Conservation (phyloP, 1,140 invertebrate species). For the Leptoteleia sp. region DNA sequence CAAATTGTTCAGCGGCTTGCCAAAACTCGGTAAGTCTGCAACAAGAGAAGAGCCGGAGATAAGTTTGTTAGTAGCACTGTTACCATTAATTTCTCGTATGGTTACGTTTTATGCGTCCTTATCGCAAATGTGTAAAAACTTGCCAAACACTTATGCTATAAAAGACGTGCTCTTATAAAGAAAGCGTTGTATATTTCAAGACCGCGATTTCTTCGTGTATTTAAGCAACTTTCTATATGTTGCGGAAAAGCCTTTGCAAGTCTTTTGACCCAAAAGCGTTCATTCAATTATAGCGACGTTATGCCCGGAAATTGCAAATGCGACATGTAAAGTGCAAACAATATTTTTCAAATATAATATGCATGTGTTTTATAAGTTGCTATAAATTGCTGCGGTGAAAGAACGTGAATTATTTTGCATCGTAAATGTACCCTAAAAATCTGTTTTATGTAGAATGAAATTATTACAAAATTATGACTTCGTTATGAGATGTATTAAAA, state of each 20-base stretch:
- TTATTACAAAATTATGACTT: background rate
- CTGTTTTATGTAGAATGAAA: no score
- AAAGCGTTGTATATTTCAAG: constrained; percentile 25
- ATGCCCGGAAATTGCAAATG: constrained; percentile 22
- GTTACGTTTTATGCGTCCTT: constrained; percentile 23
- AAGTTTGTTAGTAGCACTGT: constrained; percentile 35
- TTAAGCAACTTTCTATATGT: constrained; percentile 53
- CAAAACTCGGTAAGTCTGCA: constrained; percentile 87
- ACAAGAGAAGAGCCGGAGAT: constrained; percentile 62
- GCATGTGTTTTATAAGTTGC: constrained; percentile 7
- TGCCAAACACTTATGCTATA: constrained; percentile 21
- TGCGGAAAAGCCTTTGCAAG: constrained; percentile 43
- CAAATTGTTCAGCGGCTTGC: constrained; percentile 89
- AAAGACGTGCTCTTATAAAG: constrained; percentile 25
- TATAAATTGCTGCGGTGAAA: constrained; percentile 1
- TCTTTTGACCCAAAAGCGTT: constrained; percentile 49
- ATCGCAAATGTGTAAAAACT: constrained; percentile 38
- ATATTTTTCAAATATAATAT: constrained; percentile 28
- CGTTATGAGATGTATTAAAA: no score
- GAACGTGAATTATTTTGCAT: background rate
- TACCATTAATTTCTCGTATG: constrained; percentile 37
- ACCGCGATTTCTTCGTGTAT: constrained; percentile 39
- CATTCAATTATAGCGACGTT: constrained; percentile 50
- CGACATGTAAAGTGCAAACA: constrained; percentile 44
- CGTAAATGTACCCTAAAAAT: background rate